Evolutionary conservation across 2,888 invertebrate genomes (phyloP).

Genomic region (Lumbricus terrestris): DNA sequence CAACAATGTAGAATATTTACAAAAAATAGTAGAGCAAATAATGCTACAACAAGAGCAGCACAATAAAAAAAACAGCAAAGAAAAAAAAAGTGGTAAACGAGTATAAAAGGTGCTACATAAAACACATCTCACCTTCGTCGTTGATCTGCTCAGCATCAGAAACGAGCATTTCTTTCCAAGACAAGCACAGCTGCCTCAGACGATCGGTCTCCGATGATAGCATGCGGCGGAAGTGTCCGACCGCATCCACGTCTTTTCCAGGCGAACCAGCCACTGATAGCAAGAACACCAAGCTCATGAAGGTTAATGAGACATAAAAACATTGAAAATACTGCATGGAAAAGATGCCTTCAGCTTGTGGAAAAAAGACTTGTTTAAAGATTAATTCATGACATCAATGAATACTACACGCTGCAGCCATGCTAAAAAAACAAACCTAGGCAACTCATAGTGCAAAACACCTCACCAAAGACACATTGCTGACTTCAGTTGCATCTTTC

Average conservation of each 20-base stretch:
- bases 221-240: slow-evolving; percentile 44
- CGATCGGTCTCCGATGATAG: slow-evolving; percentile 43
- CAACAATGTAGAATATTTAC: neutral
- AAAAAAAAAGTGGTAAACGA: neutral
- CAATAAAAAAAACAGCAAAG: neutral
- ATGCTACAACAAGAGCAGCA: neutral
- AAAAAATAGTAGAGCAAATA: neutral
- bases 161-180: slow-evolving; percentile 43
- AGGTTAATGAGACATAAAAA: neutral
- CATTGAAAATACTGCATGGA: neutral
- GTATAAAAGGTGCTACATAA: neutral
- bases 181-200: slow-evolving; percentile 42
- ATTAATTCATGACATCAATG: neutral
- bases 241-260: neutral
- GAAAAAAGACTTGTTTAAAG: neutral
- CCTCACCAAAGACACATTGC: neutral
- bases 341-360: neutral
- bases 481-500: neutral
- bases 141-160: neutral
- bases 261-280: neutral
- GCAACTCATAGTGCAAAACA: neutral
- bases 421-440: neutral
- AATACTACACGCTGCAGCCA: neutral
- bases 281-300: neutral
- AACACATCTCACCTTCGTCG: neutral